Percentiles rank a stretch among this genome's conserved stretches.
Evolutionary conservation across 2,888 invertebrate genomes (phyloP).

Genomic region (Rhamphomyia laevipes): DNA sequence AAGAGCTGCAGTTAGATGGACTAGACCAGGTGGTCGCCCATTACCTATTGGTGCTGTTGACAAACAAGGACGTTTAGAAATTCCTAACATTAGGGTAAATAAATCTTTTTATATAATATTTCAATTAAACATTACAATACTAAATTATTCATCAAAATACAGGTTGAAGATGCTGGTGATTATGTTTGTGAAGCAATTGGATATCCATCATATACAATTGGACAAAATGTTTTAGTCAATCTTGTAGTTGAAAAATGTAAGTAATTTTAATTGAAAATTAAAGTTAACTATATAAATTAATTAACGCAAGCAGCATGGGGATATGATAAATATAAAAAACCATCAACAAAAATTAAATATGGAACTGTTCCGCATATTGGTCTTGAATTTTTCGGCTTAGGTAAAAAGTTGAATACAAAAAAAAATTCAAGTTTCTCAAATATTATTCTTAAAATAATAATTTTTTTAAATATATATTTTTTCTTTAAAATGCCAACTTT

Average conservation of each 20-base stretch:
- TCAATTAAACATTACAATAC: background rate
- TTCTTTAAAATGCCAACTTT: too few species aligned
- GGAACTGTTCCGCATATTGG: slow-evolving; percentile 46
- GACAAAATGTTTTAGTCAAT: slow-evolving; percentile 54
- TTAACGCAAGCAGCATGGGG: slow-evolving; percentile 34
- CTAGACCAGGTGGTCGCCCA: slow-evolving; percentile 55
- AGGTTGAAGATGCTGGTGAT: slow-evolving; percentile 62
- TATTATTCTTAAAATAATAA: too few species aligned
- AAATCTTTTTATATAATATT: too few species aligned
- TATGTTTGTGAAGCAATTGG: slow-evolving; percentile 75
- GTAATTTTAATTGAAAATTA: slow-evolving; percentile 28
- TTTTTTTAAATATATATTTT: too few species aligned
- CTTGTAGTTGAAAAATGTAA: slow-evolving; percentile 68
- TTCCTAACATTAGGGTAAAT: slow-evolving; percentile 60
- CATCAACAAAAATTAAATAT: slow-evolving; percentile 40
- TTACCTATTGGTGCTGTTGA: slow-evolving; percentile 69
- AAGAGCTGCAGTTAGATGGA: slow-evolving; percentile 65
- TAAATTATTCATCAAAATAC: slow-evolving; percentile 15
- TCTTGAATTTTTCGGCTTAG: slow-evolving; percentile 47
- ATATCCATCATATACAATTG: slow-evolving; percentile 48
- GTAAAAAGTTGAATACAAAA: slow-evolving; percentile 29
- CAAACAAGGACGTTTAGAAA: slow-evolving; percentile 68
- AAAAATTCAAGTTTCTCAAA: background rate
- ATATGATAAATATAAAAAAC: slow-evolving; percentile 27
- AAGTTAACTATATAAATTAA: background rate